Conservation (phyloP, 2,888 invertebrate species). For the Lasioglossum calceatum region DNA sequence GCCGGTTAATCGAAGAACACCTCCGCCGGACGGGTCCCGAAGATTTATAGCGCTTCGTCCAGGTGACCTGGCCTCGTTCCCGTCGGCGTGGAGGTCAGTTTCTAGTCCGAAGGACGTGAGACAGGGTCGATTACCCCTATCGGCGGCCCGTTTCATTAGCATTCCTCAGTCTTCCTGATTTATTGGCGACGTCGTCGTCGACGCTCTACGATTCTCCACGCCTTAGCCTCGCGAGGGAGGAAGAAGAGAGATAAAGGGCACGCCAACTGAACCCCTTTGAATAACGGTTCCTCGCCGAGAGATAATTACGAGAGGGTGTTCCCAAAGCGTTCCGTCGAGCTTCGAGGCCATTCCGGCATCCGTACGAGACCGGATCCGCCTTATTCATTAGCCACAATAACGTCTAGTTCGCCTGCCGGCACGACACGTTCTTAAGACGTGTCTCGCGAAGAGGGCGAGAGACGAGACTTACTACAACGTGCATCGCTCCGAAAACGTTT, state of each 20-base stretch:
- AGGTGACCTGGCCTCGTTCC: slow-evolving; percentile 34
- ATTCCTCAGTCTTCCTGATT: slow-evolving; percentile 21
- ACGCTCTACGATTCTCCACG: not conserved
- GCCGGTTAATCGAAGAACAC: slow-evolving; percentile 38
- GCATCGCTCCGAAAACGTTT: not conserved
- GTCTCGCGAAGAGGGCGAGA: not conserved
- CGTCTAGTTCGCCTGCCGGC: not conserved
- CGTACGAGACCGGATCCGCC: slow-evolving; percentile 6
- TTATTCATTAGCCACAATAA: slow-evolving; percentile 13
- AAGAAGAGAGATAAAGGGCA: slow-evolving; percentile 12
- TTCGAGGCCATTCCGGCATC: slow-evolving; percentile 10
- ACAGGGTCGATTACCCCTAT: slow-evolving; percentile 26
- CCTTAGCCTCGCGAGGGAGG: not conserved
- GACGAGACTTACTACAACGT: not conserved
- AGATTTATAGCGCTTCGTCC: slow-evolving; percentile 27
- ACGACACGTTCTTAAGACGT: slow-evolving; percentile 4
- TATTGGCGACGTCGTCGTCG: not conserved
- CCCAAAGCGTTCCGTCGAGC: slow-evolving; percentile 6
- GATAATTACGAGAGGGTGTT: slow-evolving; percentile 26
- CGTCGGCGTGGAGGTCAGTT: slow-evolving; percentile 16
- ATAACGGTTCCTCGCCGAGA: slow-evolving; percentile 14
- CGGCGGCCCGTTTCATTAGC: slow-evolving; percentile 24
- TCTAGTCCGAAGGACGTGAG: slow-evolving; percentile 2
- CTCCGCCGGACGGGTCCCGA: slow-evolving; percentile 15
- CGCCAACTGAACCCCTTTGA: not conserved